A percentile compares a stretch with the other conserved stretches of the same genome.
Conservation (phyloP, 2,888 invertebrate genomes). For the Electrophaes corylata region DNA sequence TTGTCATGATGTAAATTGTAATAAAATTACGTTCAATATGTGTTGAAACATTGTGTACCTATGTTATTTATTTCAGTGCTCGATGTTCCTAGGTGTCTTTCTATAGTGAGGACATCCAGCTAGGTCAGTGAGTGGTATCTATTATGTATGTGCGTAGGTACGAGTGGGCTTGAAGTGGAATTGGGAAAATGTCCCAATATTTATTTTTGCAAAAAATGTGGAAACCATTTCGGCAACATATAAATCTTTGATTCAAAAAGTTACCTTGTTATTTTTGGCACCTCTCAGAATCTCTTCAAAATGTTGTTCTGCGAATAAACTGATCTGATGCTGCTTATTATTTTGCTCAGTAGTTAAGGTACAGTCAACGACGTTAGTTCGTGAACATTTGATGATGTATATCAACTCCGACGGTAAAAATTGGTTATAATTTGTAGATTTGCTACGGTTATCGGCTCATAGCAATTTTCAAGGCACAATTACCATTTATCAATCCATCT, state of each 20-base stretch:
- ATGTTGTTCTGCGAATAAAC: background rate
- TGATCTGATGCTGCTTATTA: background rate
- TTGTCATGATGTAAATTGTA: conserved; percentile 75
- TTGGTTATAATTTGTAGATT: too few relatives aligned
- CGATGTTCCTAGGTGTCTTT: background rate
- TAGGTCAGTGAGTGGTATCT: background rate
- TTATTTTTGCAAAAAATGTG: background rate
- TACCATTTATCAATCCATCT: too few relatives aligned
- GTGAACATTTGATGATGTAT: too few relatives aligned
- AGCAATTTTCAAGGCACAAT: too few relatives aligned
- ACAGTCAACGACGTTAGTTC: too few relatives aligned
- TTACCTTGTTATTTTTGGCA: background rate
- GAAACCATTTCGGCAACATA: background rate
- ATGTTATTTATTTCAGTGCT: conserved; percentile 8
- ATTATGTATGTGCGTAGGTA: background rate
- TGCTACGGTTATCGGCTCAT: too few relatives aligned
- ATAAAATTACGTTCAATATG: conserved; percentile 67
- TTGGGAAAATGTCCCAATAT: background rate
- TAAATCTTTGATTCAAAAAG: background rate
- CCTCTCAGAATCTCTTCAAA: background rate
- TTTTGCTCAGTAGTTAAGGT: background rate
- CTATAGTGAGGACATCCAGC: background rate
- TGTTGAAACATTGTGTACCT: conserved; percentile 20
- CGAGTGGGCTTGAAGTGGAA: background rate
- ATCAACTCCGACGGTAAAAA: too few relatives aligned